Percentiles rank a stretch among this genome's conserved stretches.
Evolutionary conservation across 2,797 vertebrate genomes (phyloP).

Genomic region (Capromys pilorides): DNA sequence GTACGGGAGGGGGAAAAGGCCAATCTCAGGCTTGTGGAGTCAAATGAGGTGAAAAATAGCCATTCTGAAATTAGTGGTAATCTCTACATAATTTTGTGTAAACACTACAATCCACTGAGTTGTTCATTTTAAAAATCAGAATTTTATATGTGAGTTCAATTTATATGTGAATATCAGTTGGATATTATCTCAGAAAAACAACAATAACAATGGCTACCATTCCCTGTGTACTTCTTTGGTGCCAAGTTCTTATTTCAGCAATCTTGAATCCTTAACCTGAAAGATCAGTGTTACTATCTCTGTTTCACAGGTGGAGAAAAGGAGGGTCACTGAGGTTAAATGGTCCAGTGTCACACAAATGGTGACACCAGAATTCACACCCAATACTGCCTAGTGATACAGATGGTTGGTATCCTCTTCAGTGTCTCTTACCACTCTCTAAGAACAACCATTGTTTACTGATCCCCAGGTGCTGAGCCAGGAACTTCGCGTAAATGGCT

Average conservation of each 20-base stretch:
- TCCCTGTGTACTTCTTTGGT: neutral
- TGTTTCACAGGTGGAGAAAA: conserved; percentile 1
- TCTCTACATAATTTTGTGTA: neutral
- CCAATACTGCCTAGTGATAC: neutral
- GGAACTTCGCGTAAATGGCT: neutral
- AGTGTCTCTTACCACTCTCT: neutral
- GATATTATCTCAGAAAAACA: neutral
- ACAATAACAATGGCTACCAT: neutral
- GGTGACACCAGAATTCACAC: neutral
- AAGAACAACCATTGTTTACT: neutral
- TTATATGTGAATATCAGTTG: neutral
- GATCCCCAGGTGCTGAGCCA: neutral
- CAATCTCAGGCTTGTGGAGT: neutral
- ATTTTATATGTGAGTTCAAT: neutral
- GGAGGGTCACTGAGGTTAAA: neutral
- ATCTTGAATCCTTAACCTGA: neutral
- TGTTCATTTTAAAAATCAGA: neutral
- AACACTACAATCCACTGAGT: neutral
- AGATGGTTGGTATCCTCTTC: neutral
- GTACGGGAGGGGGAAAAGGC: neutral
- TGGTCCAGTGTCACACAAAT: neutral
- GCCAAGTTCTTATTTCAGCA: neutral
- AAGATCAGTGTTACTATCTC: neutral
- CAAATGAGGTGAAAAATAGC: neutral
- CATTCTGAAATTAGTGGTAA: neutral